phyloP scores from a whole-genome alignment of 2,797 vertebrate genomes.

The Acanthurus leucopareius region DNA sequence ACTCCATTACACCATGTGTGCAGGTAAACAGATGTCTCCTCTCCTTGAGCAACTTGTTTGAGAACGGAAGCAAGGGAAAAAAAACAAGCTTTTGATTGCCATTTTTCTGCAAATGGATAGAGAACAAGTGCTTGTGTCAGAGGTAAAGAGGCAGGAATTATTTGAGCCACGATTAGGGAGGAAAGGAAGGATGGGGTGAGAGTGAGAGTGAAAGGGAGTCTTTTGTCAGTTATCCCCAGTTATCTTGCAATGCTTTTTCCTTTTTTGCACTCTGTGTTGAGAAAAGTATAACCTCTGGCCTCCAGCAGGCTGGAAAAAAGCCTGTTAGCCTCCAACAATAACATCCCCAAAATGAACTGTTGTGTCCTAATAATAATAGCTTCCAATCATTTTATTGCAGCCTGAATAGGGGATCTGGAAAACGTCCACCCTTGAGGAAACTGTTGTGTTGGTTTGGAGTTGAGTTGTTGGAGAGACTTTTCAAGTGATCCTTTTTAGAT shows the following conservation, averaged over 20 bases:
- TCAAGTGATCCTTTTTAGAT: constrained; percentile 57
- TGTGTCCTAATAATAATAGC: constrained; percentile 42
- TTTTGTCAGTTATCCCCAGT: constrained; percentile 21
- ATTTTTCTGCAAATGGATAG: constrained; percentile 58
- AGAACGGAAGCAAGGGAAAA: constrained; percentile 24
- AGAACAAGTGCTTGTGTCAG: constrained; percentile 68
- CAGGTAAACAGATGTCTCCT: constrained; percentile 63
- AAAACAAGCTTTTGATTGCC: constrained; percentile 53
- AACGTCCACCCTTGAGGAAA: constrained; percentile 53
- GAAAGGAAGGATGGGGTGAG: constrained; percentile 4
- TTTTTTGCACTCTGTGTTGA: constrained; percentile 42
- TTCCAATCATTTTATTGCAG: constrained; percentile 47
- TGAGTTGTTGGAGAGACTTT: constrained; percentile 27
- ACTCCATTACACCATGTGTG: constrained; percentile 5
- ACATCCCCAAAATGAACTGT: constrained; percentile 41
- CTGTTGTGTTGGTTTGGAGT: constrained; percentile 49
- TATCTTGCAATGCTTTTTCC: constrained; percentile 32
- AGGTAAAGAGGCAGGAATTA: constrained; percentile 54
- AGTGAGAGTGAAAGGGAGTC: not conserved
- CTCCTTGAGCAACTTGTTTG: constrained; percentile 44
- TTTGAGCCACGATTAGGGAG: constrained; percentile 16
- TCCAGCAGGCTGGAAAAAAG: constrained; percentile 29
- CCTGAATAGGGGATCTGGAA: constrained; percentile 1
- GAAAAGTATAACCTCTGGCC: constrained; percentile 23
- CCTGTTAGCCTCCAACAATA: constrained; percentile 40